Conservation (phyloP, 2,113 vertebrate genomes). For the Sylvia atricapilla region DNA sequence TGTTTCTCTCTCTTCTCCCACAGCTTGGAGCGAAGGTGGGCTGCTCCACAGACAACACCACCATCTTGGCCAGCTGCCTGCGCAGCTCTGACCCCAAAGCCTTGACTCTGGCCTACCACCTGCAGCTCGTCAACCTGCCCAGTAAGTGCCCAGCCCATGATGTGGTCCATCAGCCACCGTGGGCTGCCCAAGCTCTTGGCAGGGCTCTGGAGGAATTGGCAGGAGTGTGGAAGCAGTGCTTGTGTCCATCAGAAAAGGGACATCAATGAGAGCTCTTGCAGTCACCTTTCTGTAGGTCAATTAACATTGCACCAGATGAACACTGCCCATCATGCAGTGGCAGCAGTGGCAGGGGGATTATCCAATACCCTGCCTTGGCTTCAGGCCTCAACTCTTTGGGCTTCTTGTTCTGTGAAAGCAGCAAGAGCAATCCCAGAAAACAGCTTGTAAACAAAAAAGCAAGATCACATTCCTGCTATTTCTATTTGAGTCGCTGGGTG, state of each 20-base stretch:
- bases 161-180: rapidly evolving
- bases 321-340: not conserved
- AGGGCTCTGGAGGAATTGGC: not conserved
- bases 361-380: not conserved
- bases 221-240: not conserved
- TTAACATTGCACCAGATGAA: too few relatives aligned
- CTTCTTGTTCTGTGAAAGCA: not conserved
- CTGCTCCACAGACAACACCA: conserved; percentile 74
- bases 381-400: not conserved
- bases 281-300: too few relatives aligned
- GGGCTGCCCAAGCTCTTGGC: rapidly evolving
- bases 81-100: conserved; percentile 71
- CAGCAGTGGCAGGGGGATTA: not conserved
- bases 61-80: conserved; percentile 77
- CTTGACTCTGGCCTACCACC: conserved; percentile 78
- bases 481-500: not conserved
- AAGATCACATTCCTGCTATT: not conserved
- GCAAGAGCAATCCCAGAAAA: not conserved
- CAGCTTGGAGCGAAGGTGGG: conserved; percentile 81
- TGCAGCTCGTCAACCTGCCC: conserved; percentile 48
- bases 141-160: conserved; percentile 7
- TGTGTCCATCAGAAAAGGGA: not conserved
- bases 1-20: not conserved
- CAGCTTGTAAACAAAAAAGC: not conserved
- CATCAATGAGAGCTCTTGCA: not conserved